phyloP scores from a whole-genome alignment of 2,113 vertebrate species.

The Psammodynastes pulverulentus region DNA sequence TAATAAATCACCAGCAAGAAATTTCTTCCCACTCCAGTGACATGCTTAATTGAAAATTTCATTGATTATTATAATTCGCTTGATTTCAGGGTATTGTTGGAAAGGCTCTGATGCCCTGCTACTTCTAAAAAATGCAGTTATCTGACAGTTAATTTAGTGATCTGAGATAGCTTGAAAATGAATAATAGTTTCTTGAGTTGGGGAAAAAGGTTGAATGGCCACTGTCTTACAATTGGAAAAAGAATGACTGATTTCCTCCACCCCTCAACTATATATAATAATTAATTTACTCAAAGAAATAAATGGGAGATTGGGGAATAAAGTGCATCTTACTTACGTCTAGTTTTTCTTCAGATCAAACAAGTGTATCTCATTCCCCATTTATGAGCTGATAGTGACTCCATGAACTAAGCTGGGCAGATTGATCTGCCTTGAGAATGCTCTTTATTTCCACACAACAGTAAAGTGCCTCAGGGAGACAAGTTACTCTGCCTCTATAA shows the following conservation, averaged over 20 bases:
- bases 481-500: neutral
- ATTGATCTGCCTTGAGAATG: neutral
- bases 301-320: neutral
- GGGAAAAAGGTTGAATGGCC: slow-evolving; percentile 13
- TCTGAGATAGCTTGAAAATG: slow-evolving; percentile 37
- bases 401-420: neutral
- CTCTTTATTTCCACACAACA: neutral
- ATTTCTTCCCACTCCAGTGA: slow-evolving; percentile 40
- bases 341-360: neutral
- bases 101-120: slow-evolving; percentile 48
- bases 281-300: neutral
- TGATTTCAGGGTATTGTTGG: slow-evolving; percentile 54
- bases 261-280: slow-evolving; percentile 5
- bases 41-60: slow-evolving; percentile 57
- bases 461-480: neutral
- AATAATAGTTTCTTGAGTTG: slow-evolving; percentile 8
- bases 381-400: neutral
- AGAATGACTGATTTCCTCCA: neutral
- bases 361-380: neutral
- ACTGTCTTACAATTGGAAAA: slow-evolving; percentile 27
- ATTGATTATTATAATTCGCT: slow-evolving; percentile 39
- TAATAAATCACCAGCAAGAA: slow-evolving; percentile 50
- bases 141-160: slow-evolving; percentile 43
- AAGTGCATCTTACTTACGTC: neutral
- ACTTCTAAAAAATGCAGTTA: slow-evolving; percentile 43